Conservation (phyloP, 2,797 vertebrate genomes). For the Catostomus latipinnis region DNA sequence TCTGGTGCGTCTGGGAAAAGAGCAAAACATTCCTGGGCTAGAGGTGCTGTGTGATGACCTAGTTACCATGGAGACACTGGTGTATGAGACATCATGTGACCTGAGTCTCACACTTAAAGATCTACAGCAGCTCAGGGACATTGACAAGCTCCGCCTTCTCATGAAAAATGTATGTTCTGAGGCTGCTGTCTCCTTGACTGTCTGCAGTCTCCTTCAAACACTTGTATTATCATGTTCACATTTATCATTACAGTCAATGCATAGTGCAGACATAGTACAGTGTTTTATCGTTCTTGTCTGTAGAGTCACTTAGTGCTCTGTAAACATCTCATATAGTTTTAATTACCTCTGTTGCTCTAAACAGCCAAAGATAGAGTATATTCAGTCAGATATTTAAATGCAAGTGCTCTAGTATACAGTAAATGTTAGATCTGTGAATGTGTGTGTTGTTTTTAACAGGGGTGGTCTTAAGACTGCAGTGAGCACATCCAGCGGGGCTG, state of each 20-base stretch:
- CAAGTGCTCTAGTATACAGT: not conserved
- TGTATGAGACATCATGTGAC: conserved; percentile 91
- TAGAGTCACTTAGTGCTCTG: not conserved
- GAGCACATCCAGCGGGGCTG: conserved; percentile 8
- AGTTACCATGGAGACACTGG: conserved; percentile 93
- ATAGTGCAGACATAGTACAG: not conserved
- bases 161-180: conserved; percentile 87
- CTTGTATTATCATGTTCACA: not conserved
- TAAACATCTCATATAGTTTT: not conserved
- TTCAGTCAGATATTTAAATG: not conserved
- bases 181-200: not conserved
- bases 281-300: not conserved
- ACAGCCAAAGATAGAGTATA: not conserved
- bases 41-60: conserved; percentile 87
- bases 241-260: not conserved
- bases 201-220: not conserved
- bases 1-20: conserved; percentile 90
- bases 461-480: conserved; percentile 16
- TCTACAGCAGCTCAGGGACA: conserved; percentile 87
- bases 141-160: conserved; percentile 89
- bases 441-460: conserved; percentile 15
- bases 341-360: not conserved
- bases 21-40: conserved; percentile 88
- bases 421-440: not conserved
- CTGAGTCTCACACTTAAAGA: conserved; percentile 88